Percentiles rank a stretch among this genome's conserved stretches.
Evolutionary conservation across 2,113 vertebrate species (phyloP).

Genomic region (Muscicapa adusta): DNA sequence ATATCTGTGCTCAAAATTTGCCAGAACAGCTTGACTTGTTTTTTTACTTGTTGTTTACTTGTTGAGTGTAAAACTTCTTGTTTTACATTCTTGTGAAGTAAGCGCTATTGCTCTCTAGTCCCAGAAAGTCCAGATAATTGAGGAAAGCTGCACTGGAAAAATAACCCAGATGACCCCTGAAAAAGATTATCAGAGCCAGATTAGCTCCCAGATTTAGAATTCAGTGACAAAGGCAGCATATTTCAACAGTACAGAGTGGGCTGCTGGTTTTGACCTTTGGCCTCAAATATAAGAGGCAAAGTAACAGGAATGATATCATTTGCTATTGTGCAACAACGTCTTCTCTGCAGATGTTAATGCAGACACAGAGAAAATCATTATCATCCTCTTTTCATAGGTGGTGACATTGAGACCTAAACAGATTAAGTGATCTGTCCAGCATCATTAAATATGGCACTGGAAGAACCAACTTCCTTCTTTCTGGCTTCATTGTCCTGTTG

Average conservation of each 20-base stretch:
- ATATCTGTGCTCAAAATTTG: neutral
- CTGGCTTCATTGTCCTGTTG: neutral
- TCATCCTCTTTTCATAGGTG: neutral
- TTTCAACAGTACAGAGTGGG: neutral
- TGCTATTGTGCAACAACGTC: neutral
- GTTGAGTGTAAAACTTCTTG: too few relatives aligned
- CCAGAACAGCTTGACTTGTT: neutral
- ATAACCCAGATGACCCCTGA: neutral
- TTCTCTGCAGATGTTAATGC: neutral
- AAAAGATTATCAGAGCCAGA: neutral
- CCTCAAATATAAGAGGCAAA: neutral
- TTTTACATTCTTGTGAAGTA: neutral
- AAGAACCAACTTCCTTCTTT: neutral
- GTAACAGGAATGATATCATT: neutral
- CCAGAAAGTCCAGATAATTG: neutral
- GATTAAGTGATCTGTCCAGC: neutral
- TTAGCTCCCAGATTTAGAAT: neutral
- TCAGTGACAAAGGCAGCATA: neutral
- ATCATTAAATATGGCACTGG: neutral
- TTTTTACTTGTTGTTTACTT: too few relatives aligned
- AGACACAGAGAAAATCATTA: neutral
- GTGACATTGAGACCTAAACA: neutral
- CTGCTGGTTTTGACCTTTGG: neutral
- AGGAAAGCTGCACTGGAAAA: neutral
- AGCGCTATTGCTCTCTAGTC: rapidly evolving